Percentiles rank a stretch among this genome's conserved stretches.
Evolutionary conservation across 64 coral and sea anemone species (phyloP).

Genomic region (Stichodactyla helianthus): DNA sequence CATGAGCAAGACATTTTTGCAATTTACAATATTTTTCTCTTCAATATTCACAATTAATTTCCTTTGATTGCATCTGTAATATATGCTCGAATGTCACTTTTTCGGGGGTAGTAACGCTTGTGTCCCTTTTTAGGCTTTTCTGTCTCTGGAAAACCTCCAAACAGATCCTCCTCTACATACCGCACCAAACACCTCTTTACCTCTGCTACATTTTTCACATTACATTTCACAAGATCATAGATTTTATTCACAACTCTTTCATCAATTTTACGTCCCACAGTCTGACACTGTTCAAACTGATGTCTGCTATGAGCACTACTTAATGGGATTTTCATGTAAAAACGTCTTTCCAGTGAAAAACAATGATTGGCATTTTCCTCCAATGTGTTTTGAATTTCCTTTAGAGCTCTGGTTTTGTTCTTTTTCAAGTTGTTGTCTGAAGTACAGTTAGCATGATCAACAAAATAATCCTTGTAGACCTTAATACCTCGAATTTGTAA

Average conservation of each 20-base stretch:
- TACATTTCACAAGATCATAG: conserved; percentile 12
- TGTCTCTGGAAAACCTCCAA: neutral
- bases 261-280: neutral
- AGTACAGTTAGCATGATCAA: neutral
- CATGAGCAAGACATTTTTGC: no score
- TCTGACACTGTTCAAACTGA: neutral
- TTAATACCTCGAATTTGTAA: neutral
- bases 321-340: neutral
- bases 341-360: neutral
- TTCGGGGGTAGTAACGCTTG: conserved; percentile 9
- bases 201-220: conserved; percentile 1
- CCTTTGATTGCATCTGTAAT: neutral
- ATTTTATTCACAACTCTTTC: neutral
- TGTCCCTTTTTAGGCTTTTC: neutral
- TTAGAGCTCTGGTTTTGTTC: neutral
- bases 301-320: neutral
- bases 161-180: neutral
- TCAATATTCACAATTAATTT: neutral
- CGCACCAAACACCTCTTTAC: neutral
- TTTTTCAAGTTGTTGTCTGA: neutral
- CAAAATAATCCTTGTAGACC: neutral
- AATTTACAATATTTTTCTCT: neutral
- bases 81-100: neutral
- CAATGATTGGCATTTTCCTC: neutral
- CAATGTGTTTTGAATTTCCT: neutral